phyloP scores from a whole-genome alignment of 2,113 vertebrate species.

The Dasypus novemcinctus region DNA sequence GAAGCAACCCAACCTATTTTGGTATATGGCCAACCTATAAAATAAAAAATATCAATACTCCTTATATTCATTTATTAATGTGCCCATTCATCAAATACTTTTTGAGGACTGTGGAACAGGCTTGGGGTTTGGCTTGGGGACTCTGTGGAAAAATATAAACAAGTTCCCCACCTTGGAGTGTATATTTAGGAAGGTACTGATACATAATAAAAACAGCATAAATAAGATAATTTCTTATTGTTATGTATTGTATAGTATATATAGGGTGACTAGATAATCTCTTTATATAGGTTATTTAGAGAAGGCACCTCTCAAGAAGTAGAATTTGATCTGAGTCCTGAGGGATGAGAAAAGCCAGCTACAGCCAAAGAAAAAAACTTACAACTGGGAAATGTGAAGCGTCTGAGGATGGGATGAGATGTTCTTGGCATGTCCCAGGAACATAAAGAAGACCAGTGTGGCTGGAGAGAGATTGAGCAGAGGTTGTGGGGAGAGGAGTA shows the following conservation, averaged over 20 bases:
- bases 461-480: not conserved
- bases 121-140: not conserved
- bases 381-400: not conserved
- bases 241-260: not conserved
- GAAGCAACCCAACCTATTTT: slow-evolving; percentile 1
- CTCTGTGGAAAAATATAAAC: not conserved
- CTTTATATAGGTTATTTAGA: not conserved
- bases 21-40: not conserved
- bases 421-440: not conserved
- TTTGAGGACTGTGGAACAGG: not conserved
- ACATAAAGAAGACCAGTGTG: not conserved
- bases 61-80: not conserved
- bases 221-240: not conserved
- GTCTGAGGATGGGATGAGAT: not conserved
- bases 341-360: not conserved
- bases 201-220: slow-evolving; percentile 2
- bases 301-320: not conserved
- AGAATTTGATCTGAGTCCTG: not conserved
- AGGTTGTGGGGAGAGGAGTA: not conserved
- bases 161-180: not conserved
- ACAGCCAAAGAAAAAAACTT: not conserved
- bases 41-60: slow-evolving; percentile 14
- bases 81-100: slow-evolving; percentile 2
- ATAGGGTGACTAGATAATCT: not conserved
- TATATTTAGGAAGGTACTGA: not conserved